Base-by-base conservation (phyloP, 2,797 vertebrate genomes). In the Cetoscarus ocellatus region DNA sequence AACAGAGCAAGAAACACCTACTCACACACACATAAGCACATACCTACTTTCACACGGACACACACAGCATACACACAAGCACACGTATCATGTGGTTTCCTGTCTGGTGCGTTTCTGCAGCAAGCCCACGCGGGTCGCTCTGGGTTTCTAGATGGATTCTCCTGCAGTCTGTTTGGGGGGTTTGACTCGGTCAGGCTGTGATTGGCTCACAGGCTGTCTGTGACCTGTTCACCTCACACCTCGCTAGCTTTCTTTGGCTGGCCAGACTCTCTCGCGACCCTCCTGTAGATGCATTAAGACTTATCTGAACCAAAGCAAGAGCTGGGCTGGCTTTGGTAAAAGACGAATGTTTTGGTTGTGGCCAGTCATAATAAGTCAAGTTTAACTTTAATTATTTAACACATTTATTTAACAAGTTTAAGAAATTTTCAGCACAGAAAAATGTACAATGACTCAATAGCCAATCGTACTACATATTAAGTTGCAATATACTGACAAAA, bases 71-170 rank as follows among this genome's bases (percentile, higher is more conserved):
- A 88, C 85, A 72, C 79, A 75, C 60, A 67, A 79, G 65, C 84
- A 65, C 84, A 79, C 84, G 83, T 79, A 91, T 91, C 84, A 74
- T 91, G 89, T 70, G 88, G 92, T 92, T 93, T 93, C 92, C 91
- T 93, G 91, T 92, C 91, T 92, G 86, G 73, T 91, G 82, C 73
- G 82, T 89, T 91, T 81, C 61, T 86, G 76, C 72, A 73, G 59
- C 81, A 91, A 88, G 80, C 90, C 92, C 91, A 92, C 87, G 85
- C 88, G 52, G 76, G 72, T 87, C 59, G 78, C 82, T 86, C 70
- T 57, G 63, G 86, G 65, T 43, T 80, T 69, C 79, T 83, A 89
- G 88, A 93, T 92, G 86, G 89, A 92, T 93, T 92, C 89, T 91
- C 79, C 91, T 39, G 38, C 7, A 91, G 91, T 87, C 80, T 80